Conservation (phyloP, 2,113 vertebrate genomes). For the Philantomba maxwellii region DNA sequence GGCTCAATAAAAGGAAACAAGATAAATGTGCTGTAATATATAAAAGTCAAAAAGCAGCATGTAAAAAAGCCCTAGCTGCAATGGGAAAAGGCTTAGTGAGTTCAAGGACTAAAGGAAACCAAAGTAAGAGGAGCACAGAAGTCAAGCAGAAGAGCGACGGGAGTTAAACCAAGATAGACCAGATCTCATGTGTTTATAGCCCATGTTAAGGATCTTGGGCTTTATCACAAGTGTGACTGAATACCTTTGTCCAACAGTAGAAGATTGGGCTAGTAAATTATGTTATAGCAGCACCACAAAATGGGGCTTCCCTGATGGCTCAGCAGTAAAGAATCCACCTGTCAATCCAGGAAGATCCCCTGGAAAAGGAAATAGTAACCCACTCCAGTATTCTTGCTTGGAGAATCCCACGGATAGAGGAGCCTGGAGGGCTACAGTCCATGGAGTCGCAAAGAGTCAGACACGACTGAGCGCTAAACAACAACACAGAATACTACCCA, state of each 20-base stretch:
- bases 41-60: not conserved
- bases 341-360: not conserved
- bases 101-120: not conserved
- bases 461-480: not conserved
- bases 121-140: not conserved
- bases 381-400: not conserved
- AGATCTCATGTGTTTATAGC: not conserved
- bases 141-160: not conserved
- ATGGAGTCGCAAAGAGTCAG: not conserved
- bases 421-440: not conserved
- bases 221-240: not conserved
- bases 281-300: not conserved
- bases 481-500: not conserved
- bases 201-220: not conserved
- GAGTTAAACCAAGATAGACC: not conserved
- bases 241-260: not conserved
- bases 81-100: not conserved
- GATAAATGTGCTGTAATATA: not conserved
- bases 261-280: not conserved
- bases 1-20: not conserved
- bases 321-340: not conserved
- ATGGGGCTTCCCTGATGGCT: not conserved
- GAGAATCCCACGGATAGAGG: not conserved
- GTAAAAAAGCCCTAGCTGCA: not conserved
- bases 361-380: not conserved